Evolutionary conservation across 64 coral and sea anemone genomes (phyloP).

Genomic region (Pachyseris speciosa): DNA sequence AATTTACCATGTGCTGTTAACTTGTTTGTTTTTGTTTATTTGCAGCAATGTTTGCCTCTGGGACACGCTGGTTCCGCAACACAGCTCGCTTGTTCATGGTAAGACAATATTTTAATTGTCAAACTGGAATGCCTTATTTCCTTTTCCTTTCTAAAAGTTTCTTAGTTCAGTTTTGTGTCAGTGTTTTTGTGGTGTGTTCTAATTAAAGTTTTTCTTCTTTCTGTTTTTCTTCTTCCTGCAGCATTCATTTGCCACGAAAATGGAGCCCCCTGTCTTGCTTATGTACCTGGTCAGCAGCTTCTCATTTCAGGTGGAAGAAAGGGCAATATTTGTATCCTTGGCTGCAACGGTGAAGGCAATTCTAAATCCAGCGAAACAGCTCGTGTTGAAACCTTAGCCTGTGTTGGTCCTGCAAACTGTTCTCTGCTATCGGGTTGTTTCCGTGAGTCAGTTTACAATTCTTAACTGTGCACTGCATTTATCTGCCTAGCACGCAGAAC

Average conservation of each 20-base stretch:
- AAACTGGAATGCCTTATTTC: too few relatives aligned
- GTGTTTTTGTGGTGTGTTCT: background rate
- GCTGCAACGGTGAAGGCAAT: background rate
- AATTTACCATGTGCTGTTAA: too few relatives aligned
- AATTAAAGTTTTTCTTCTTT: background rate
- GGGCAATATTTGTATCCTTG: slow-evolving; percentile 97
- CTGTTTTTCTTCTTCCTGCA: background rate
- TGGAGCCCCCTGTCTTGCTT: slow-evolving; percentile 90
- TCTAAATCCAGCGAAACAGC: too few relatives aligned
- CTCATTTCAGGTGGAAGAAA: slow-evolving; percentile 94
- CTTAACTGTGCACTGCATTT: too few relatives aligned
- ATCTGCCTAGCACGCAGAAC: too few relatives aligned
- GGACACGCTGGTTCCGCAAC: slow-evolving; percentile 87
- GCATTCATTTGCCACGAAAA: slow-evolving; percentile 94
- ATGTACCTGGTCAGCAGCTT: slow-evolving; percentile 88
- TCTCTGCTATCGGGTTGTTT: too few relatives aligned
- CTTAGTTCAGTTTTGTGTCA: too few relatives aligned
- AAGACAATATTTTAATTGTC: background rate
- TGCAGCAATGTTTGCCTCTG: slow-evolving; percentile 91
- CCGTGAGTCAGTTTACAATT: too few relatives aligned
- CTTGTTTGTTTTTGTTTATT: background rate
- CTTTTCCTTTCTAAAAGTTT: too few relatives aligned
- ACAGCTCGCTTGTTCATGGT: slow-evolving; percentile 86
- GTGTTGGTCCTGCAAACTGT: too few relatives aligned
- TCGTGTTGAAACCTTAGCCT: too few relatives aligned